phyloP scores from a whole-genome alignment of 2,113 vertebrate genomes.

The Blennius ocellaris region DNA sequence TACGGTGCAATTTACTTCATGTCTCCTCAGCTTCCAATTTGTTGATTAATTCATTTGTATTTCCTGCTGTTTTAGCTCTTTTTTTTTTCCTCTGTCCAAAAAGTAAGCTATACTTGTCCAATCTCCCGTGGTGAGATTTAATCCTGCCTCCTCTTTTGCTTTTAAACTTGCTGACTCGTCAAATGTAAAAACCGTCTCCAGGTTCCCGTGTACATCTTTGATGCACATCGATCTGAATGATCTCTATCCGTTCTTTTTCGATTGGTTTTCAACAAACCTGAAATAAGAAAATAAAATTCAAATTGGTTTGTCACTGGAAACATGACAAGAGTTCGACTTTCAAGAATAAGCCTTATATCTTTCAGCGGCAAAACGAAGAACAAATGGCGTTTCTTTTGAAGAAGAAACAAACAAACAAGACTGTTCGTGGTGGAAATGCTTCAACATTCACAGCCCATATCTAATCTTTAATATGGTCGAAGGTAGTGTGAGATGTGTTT shows the following conservation, averaged over 20 bases:
- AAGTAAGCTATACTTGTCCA: no score
- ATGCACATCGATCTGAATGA: conserved; percentile 9
- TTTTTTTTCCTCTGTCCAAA: conserved; percentile 7
- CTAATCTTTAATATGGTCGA: not conserved
- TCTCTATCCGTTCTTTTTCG: not conserved
- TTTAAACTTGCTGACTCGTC: conserved; percentile 14
- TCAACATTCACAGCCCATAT: not conserved
- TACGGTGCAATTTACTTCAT: conserved; percentile 4
- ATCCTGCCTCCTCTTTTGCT: not conserved
- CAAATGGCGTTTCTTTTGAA: not conserved
- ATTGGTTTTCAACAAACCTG: not conserved
- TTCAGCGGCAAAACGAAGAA: not conserved
- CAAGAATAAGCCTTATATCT: not conserved
- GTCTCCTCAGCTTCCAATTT: conserved; percentile 29
- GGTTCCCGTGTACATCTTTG: not conserved
- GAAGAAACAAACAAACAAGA: not conserved
- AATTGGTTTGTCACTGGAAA: conserved; percentile 3
- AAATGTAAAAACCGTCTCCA: not conserved
- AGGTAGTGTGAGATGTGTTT: not conserved
- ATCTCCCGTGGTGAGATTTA: conserved; percentile 6
- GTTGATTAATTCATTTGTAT: conserved; percentile 34
- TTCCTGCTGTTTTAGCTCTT: conserved; percentile 13
- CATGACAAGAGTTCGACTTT: no score
- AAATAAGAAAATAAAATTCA: not conserved
- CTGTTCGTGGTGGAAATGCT: not conserved